Conservation (phyloP, 2,888 invertebrate genomes). For the Sesia bembeciformis region DNA sequence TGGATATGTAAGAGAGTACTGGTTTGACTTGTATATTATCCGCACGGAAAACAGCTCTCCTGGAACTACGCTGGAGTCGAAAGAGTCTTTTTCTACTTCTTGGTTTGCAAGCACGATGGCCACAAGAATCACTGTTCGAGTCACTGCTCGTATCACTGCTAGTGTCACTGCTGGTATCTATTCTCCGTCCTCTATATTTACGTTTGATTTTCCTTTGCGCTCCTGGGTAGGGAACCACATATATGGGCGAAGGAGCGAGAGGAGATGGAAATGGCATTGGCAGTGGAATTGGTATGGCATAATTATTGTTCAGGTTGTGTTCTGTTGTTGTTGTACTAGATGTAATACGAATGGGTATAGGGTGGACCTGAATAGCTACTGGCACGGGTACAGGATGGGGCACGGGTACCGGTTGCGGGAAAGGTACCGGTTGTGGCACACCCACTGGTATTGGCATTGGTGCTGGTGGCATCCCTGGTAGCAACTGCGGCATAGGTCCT, state of each 20-base stretch:
- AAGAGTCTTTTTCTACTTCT: slow-evolving; percentile 1
- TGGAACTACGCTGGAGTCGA: no score
- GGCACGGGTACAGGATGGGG: background rate
- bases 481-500: background rate
- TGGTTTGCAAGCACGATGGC: slow-evolving; percentile 4
- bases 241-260: no score
- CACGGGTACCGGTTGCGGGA: background rate
- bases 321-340: no score
- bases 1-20: slow-evolving; percentile 19
- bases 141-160: slow-evolving; percentile 3
- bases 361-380: background rate
- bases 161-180: no score
- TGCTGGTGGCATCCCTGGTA: slow-evolving; percentile 8
- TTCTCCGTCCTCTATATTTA: no score
- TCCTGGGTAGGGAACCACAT: no score
- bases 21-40: slow-evolving; percentile 18
- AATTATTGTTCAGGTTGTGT: no score
- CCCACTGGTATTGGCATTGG: slow-evolving; percentile 7
- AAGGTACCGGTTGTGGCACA: background rate
- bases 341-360: no score
- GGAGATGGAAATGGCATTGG: no score
- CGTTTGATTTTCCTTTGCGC: slow-evolving; percentile 1
- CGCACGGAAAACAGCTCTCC: slow-evolving; percentile 1
- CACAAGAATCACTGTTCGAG: slow-evolving; percentile 6
- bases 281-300: no score